These are phyloP conservation scores for Acronicta psi DNA, from an alignment of 2,888 invertebrate genomes.

Conservation along the genomic window DNA sequence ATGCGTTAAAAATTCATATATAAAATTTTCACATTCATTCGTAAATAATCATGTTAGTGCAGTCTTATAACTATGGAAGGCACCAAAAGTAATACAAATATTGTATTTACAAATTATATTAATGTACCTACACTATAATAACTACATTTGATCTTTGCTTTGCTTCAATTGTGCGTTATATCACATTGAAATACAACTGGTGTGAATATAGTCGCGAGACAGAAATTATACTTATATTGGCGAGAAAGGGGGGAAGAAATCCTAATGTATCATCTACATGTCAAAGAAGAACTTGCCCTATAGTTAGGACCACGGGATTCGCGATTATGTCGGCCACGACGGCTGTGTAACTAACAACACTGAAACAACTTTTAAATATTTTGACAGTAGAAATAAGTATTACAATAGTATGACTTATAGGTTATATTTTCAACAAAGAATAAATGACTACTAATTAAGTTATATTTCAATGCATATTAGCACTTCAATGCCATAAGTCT, in stretches of 20 bases:
- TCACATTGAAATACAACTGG: conserved; percentile 21
- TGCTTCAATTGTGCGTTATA: not conserved
- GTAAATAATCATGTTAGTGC: conserved; percentile 57
- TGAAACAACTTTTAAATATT: too few species aligned
- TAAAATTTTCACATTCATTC: conserved; percentile 4
- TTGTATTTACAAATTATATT: conserved; percentile 59
- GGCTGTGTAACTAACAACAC: too few species aligned
- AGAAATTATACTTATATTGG: too few species aligned
- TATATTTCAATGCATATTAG: conserved; percentile 23
- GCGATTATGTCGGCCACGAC: too few species aligned
- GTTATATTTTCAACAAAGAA: too few species aligned
- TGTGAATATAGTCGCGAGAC: not conserved
- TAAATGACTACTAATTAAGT: not conserved
- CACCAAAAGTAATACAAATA: conserved; percentile 63
- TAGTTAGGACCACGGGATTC: too few species aligned
- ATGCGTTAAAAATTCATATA: conserved; percentile 6
- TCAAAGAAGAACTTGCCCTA: too few species aligned
- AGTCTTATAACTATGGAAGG: conserved; percentile 76
- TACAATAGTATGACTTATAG: too few species aligned
- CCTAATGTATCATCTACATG: too few species aligned
- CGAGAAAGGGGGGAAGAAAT: too few species aligned
- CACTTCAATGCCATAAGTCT: conserved; percentile 1
- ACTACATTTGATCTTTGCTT: conserved; percentile 34
- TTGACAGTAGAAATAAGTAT: too few species aligned
- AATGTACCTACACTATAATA: conserved; percentile 28